phyloP scores from a whole-genome alignment of 2,797 vertebrate genomes.

The Muraenolepis orangiensis region DNA sequence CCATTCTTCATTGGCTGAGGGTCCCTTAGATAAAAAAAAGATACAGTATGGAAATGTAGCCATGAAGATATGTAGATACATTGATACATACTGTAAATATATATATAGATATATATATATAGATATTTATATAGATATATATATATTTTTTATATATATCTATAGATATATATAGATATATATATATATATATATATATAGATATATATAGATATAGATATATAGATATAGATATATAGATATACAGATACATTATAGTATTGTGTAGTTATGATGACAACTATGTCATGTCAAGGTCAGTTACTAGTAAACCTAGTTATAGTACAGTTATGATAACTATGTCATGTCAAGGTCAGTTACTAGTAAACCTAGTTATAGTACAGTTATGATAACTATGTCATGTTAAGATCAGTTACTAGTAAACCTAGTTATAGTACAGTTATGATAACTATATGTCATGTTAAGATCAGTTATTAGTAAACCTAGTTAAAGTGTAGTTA shows the following conservation, averaged over 20 bases:
- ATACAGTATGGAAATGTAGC: no score
- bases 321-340: no score
- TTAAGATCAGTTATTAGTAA: no score
- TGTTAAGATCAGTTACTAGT: no score
- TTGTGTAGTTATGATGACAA: background rate
- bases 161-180: background rate
- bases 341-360: no score
- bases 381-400: no score
- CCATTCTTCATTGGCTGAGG: slow-evolving; percentile 97
- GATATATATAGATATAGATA: background rate
- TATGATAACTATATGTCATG: no score
- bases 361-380: no score
- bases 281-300: no score
- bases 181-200: background rate
- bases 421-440: no score
- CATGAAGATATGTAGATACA: background rate
- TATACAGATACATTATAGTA: background rate
- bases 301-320: no score
- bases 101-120: background rate
- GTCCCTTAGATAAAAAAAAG: slow-evolving; percentile 29
- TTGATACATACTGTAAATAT: background rate
- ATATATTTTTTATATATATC: background rate
- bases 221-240: background rate
- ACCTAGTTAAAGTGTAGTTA: no score
- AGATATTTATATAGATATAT: background rate